Percentiles rank a stretch among this genome's conserved stretches.
Conservation (phyloP, 1,140 invertebrate genomes). For the Drosophila parabipectinata region DNA sequence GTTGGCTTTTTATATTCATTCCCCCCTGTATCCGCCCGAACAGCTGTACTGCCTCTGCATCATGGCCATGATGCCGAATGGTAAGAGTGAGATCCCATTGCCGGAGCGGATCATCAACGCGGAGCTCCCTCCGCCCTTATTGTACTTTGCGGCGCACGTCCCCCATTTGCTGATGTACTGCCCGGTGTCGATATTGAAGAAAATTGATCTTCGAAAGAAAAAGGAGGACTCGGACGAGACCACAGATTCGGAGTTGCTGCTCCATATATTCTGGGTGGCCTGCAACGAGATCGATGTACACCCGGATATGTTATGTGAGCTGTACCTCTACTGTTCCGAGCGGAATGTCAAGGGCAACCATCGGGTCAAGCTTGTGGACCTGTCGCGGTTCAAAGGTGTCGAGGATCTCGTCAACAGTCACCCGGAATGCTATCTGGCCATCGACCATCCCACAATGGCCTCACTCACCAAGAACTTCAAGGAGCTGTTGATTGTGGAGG, state of each 20-base stretch:
- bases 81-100: too few species aligned
- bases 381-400: conserved; percentile 3
- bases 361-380: neutral
- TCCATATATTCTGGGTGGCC: conserved; percentile 30
- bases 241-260: neutral
- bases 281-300: neutral
- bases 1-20: conserved; percentile 5
- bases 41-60: conserved; percentile 14
- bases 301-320: neutral
- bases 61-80: neutral
- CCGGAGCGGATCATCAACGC: neutral
- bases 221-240: too few species aligned
- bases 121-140: neutral
- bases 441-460: conserved; percentile 19
- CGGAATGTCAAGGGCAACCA: neutral
- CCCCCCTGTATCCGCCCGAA: conserved; percentile 1
- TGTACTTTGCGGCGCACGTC: conserved; percentile 22
- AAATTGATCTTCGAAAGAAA: too few species aligned
- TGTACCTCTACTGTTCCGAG: conserved; percentile 8
- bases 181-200: neutral
- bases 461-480: conserved; percentile 8
- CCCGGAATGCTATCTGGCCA: conserved; percentile 9
- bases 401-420: neutral
- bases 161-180: conserved; percentile 22
- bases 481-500: conserved; percentile 13